A percentile compares a stretch with the other conserved stretches of the same genome.
These are phyloP conservation scores for Limnodromus scolopaceus DNA, from an alignment of 2,797 vertebrate genomes.

Conservation along the genomic window DNA sequence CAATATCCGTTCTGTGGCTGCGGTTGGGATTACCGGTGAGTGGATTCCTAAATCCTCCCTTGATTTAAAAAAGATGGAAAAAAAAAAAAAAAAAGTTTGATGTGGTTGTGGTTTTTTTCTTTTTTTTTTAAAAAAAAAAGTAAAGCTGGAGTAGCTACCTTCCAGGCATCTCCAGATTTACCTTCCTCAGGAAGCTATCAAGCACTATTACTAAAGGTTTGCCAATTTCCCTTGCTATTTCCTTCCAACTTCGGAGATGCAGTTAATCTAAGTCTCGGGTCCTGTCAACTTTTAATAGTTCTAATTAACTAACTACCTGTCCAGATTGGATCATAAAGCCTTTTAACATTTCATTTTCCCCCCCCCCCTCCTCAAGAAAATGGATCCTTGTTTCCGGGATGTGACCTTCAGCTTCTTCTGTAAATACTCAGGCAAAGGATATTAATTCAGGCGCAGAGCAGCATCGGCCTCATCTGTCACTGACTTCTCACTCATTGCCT, in stretches of 20 bases:
- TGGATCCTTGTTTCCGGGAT: conserved; percentile 63
- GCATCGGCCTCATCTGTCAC: conserved; percentile 61
- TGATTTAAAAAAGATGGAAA: neutral
- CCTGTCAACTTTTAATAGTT: conserved; percentile 78
- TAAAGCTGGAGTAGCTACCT: neutral
- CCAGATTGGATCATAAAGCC: conserved; percentile 71
- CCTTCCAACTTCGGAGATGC: conserved; percentile 55
- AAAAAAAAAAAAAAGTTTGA: neutral
- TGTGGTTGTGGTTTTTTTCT: neutral
- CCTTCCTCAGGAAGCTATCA: conserved; percentile 44
- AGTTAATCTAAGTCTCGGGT: conserved; percentile 72
- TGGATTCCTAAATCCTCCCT: conserved; percentile 31
- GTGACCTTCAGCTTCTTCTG: conserved; percentile 71
- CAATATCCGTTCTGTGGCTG: neutral
- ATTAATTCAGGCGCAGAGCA: conserved; percentile 37
- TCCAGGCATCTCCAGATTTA: neutral
- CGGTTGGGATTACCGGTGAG: conserved; percentile 29
- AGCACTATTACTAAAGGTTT: conserved; percentile 52
- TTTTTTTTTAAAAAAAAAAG: neutral
- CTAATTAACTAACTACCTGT: conserved; percentile 77
- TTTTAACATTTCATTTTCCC: conserved; percentile 75
- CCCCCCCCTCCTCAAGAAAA: conserved; percentile 67
- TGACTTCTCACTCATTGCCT: conserved; percentile 37
- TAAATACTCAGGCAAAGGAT: conserved; percentile 64
- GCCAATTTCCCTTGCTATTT: conserved; percentile 67